Evolutionary conservation across 1,140 invertebrate genomes (phyloP), one percentile per base, ranked within the genome.

Genomic region (Bombus huntii): DNA sequence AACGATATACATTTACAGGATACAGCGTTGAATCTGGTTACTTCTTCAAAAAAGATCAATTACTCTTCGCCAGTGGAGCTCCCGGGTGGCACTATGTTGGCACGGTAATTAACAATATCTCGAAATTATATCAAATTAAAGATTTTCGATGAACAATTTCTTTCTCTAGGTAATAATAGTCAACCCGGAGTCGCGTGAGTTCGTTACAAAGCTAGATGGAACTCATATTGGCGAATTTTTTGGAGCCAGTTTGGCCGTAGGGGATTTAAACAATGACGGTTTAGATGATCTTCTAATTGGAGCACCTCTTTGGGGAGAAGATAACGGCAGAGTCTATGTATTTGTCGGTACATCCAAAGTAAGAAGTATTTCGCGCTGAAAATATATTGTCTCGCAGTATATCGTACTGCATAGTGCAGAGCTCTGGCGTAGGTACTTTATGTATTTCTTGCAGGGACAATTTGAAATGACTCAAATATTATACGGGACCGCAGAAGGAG

Each of bases 161-260:
- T 15, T 77, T 34, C 44, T 44, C 4, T 39, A 92, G 92, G 91
- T 93, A 15, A 85, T 8, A 47, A 81, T 92, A 74, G 79, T 92
- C 1, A 66, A 93, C 81, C 81, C 81, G 89, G 93, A 94, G 89
- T 76, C 87, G 25, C 88, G 94, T 73, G 91, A 87, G 91, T 76
- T 81, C 71, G 13, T 81, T 28, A 70, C 90, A 72, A 79, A 81
- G 83, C 71, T 92, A 89, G 37, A 93, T 31, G 97, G 97, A 0
- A 94, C 94, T 53, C 96, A 97, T 92, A 93, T 97, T 25, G 98
- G 97, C 3, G 96, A 97, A 76, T 98, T 97, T 92, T 98, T 98
- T 92, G 98, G 98, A 6, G 96, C 97, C 0, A 95, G 96, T 47
- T 92, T 98, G 3, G 94, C 96, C 62, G 96, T 96, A 28, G 95